Conservation (phyloP, 2,888 invertebrate species). For the Serripes groenlandicus region DNA sequence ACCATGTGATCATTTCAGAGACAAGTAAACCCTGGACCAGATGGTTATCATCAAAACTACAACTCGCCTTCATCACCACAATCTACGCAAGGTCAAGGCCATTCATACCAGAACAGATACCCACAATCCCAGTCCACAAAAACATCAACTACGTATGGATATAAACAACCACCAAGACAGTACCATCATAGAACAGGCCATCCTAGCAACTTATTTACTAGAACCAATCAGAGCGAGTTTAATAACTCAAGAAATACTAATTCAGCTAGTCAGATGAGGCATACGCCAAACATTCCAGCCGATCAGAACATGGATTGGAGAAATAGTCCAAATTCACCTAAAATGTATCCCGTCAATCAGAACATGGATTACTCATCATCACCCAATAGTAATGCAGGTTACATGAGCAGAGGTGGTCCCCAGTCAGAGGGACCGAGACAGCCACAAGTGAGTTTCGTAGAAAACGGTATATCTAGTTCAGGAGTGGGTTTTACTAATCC, state of each 20-base stretch:
- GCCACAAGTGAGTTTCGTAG: constrained; percentile 18
- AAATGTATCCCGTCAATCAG: constrained; percentile 31
- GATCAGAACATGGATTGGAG: constrained; percentile 20
- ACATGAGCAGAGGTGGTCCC: constrained; percentile 9
- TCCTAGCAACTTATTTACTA: constrained; percentile 23
- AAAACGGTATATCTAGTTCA: constrained; percentile 8
- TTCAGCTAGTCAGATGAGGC: not conserved
- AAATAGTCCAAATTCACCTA: constrained; percentile 10
- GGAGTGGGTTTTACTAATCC: constrained; percentile 24
- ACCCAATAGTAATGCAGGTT: constrained; percentile 26
- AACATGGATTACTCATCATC: constrained; percentile 33
- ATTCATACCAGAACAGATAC: constrained; percentile 22
- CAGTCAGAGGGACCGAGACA: constrained; percentile 24
- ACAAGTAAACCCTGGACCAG: not conserved
- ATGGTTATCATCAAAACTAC: constrained; percentile 15
- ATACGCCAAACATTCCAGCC: constrained; percentile 1
- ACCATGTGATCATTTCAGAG: not conserved
- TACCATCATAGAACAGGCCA: not conserved
- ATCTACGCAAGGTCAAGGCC: constrained; percentile 18
- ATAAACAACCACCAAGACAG: constrained; percentile 16
- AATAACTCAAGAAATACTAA: constrained; percentile 9
- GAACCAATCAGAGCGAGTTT: constrained; percentile 50
- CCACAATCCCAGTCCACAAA: constrained; percentile 8
- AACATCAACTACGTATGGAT: constrained; percentile 4
- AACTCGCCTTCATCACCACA: constrained; percentile 23